These are phyloP conservation scores for Pollachius pollachius DNA, from an alignment of 2,113 vertebrate species.

Conservation along the genomic window DNA sequence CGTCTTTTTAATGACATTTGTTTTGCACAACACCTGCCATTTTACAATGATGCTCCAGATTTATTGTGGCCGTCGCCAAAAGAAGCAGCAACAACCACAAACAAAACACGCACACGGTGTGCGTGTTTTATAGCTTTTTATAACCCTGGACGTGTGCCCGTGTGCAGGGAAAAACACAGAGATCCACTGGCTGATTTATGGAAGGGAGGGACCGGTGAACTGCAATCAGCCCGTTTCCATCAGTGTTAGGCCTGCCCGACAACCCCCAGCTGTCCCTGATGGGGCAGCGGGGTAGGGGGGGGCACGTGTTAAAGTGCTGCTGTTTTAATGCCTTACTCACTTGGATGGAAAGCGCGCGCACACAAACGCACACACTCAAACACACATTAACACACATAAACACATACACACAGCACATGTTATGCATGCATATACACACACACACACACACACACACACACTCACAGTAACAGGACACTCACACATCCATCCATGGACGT, in stretches of 20 bases:
- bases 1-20: too few species aligned
- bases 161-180: too few species aligned
- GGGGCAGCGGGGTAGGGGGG: slow-evolving; percentile 41
- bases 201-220: slow-evolving; percentile 49
- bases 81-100: too few species aligned
- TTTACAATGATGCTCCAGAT: too few species aligned
- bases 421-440: neutral
- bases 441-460: slow-evolving; percentile 14
- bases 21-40: too few species aligned
- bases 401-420: neutral
- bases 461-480: neutral
- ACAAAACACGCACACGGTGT: too few species aligned
- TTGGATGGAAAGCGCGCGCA: slow-evolving; percentile 22
- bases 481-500: neutral
- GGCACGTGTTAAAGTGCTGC: slow-evolving; percentile 46
- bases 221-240: slow-evolving; percentile 67
- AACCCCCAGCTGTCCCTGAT: slow-evolving; percentile 68
- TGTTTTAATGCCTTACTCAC: slow-evolving; percentile 38
- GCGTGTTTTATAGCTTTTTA: too few species aligned
- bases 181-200: slow-evolving; percentile 53
- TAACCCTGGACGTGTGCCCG: too few species aligned
- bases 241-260: slow-evolving; percentile 65
- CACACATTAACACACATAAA: slow-evolving; percentile 8
- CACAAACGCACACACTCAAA: slow-evolving; percentile 1
- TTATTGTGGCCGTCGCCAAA: too few species aligned